Conservation (phyloP, 2,888 invertebrate species). For the Perizoma flavofasciatum region DNA sequence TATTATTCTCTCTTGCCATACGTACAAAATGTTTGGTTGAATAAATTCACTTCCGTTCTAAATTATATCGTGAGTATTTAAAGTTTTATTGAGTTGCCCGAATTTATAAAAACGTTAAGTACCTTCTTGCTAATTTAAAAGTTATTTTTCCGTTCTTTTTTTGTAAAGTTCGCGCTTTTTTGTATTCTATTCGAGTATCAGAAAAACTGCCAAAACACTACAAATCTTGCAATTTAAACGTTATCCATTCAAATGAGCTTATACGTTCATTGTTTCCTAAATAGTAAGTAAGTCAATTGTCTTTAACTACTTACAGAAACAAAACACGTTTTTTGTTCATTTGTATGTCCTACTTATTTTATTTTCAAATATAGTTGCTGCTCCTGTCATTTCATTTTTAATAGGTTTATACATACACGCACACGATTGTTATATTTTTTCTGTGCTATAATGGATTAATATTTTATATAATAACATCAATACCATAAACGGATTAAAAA, state of each 20-base stretch:
- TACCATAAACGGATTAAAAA: too few species aligned
- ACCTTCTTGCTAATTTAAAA: not conserved
- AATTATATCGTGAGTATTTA: not conserved
- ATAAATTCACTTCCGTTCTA: not conserved
- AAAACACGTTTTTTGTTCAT: slow-evolving; percentile 11
- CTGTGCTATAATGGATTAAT: not conserved
- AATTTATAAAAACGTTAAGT: not conserved
- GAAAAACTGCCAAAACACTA: slow-evolving; percentile 1
- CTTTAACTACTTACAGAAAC: slow-evolving; percentile 17
- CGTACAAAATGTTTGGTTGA: slow-evolving; percentile 7
- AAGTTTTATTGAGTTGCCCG: not conserved
- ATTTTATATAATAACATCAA: too few species aligned
- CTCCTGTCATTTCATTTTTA: slow-evolving; percentile 3
- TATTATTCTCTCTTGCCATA: slow-evolving; percentile 6
- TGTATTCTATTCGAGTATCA: too few species aligned
- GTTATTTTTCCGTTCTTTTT: not conserved
- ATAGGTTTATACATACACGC: not conserved
- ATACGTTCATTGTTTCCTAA: slow-evolving; percentile 14
- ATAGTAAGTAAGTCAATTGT: slow-evolving; percentile 3
- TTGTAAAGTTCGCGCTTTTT: too few species aligned
- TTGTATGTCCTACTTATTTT: not conserved
- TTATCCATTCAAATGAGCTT: not conserved
- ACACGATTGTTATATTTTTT: not conserved
- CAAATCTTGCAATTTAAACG: slow-evolving; percentile 2
- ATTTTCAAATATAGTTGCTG: not conserved